Conservation (phyloP, 2,888 invertebrate species). For the Hedychridium roseum region DNA sequence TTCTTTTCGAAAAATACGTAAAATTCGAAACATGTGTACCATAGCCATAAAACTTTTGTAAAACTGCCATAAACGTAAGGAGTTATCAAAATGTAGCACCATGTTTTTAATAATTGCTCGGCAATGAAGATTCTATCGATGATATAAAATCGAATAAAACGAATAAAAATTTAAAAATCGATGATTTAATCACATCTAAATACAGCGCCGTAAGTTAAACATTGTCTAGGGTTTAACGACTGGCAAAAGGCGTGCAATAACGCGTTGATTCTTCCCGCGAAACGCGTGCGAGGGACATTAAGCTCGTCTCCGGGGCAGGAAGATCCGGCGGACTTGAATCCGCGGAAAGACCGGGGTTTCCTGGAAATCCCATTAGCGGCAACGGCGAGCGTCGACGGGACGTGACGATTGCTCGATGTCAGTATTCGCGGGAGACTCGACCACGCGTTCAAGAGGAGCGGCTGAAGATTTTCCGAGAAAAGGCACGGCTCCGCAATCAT, state of each 20-base stretch:
- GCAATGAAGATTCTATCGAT: no score
- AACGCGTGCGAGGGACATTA: constrained; percentile 15
- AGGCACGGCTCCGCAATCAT: neutral
- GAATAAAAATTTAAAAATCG: no score
- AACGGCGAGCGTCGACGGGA: neutral
- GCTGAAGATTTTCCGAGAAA: neutral
- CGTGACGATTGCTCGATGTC: neutral
- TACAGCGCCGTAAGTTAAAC: no score
- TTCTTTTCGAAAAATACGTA: no score
- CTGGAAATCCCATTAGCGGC: constrained; percentile 18
- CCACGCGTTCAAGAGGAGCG: neutral
- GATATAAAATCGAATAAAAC: no score
- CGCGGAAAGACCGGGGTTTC: neutral
- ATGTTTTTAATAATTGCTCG: neutral
- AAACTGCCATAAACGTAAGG: neutral
- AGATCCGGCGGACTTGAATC: neutral
- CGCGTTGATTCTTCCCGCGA: no score
- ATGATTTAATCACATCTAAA: no score
- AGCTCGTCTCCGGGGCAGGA: constrained; percentile 5
- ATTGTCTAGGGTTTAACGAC: no score
- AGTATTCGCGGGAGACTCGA: neutral
- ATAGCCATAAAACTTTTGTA: no score
- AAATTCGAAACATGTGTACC: no score
- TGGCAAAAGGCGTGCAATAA: no score
- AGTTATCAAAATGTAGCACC: neutral